Base-by-base conservation (phyloP, 2,797 vertebrate species). In the Bufotes viridis region DNA sequence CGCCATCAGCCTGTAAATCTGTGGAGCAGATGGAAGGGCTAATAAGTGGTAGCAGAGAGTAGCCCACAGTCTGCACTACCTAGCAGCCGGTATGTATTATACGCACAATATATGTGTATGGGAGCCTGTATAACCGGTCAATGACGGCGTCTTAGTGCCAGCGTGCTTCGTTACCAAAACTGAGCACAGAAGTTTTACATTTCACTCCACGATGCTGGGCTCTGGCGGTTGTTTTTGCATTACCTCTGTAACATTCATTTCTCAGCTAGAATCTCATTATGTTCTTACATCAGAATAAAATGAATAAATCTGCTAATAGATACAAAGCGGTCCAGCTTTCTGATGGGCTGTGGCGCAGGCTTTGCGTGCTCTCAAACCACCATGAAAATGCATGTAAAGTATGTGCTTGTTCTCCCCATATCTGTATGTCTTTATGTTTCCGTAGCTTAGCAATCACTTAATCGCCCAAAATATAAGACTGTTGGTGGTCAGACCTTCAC, bases 381-480 rank as follows among this genome's bases (percentile, higher is more conserved):
- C 11, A n/a, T 55, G 12, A n/a, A n/a, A 55, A 78, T n/a, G 18
- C 42, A 20, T 74, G 9, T 18, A 74, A 51, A 74, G 17, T 18
- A 3, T 49, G 22, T 49, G 13, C 1, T 76, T 76, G 24, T 24
- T 78, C 51, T 78, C 15, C 17, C 8, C 34, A 20, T 78, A 24
- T 55, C 49, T n/a, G 4, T 2, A 53, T 20, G n/a, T 58, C 15
- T 65, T 53, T 72, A 18, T 55, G 34, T 55, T 76, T 82, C 60
- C 13, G 7, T 61, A 9, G 34, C 57, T 29, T 53, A 12, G 22
- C 84, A 88, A 88, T 88, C 75, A 53, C 65, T 80, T 88, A 84
- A 88, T 88, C 1, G 53, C 80, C 67, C 11, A 18, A 34, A 76
- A 65, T 58, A 79, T 78, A 69, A 42, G 57, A 60, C 81, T 79